These are phyloP conservation scores for Scomber colias DNA, from an alignment of 2,113 vertebrate genomes.

Conservation along the genomic window DNA sequence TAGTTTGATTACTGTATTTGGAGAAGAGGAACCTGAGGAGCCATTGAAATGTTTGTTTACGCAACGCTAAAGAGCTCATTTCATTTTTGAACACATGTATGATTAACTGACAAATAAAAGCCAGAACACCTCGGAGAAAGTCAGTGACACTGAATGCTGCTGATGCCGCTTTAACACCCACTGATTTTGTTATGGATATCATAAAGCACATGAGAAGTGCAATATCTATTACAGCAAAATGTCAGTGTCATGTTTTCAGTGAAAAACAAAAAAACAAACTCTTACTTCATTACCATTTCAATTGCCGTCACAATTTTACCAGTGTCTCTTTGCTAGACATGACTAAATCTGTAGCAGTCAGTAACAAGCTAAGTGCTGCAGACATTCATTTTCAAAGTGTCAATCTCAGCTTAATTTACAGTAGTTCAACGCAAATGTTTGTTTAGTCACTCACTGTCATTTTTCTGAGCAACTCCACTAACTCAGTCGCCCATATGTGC, in stretches of 20 bases:
- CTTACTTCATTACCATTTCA: too few species aligned
- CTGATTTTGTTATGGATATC: conserved; percentile 1
- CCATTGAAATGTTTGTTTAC: neutral
- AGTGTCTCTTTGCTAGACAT: neutral
- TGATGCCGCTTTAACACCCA: conserved; percentile 16
- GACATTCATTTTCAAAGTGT: too few species aligned
- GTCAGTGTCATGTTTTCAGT: too few species aligned
- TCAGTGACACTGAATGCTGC: neutral
- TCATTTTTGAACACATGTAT: neutral
- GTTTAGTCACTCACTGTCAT: neutral
- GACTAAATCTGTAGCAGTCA: too few species aligned
- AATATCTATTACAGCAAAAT: neutral
- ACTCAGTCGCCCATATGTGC: conserved; percentile 10
- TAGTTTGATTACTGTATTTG: neutral
- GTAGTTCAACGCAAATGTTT: neutral
- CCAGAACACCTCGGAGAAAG: conserved; percentile 2
- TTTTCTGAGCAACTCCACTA: neutral
- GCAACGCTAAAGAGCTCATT: neutral
- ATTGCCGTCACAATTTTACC: neutral
- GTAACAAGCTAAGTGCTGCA: too few species aligned
- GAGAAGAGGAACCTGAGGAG: neutral
- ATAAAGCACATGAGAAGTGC: neutral
- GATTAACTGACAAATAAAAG: conserved; percentile 13
- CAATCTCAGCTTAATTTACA: neutral
- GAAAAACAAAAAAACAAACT: too few species aligned